Base-by-base conservation (phyloP, 2,113 vertebrate genomes). In the Pseudopodoces humilis region DNA sequence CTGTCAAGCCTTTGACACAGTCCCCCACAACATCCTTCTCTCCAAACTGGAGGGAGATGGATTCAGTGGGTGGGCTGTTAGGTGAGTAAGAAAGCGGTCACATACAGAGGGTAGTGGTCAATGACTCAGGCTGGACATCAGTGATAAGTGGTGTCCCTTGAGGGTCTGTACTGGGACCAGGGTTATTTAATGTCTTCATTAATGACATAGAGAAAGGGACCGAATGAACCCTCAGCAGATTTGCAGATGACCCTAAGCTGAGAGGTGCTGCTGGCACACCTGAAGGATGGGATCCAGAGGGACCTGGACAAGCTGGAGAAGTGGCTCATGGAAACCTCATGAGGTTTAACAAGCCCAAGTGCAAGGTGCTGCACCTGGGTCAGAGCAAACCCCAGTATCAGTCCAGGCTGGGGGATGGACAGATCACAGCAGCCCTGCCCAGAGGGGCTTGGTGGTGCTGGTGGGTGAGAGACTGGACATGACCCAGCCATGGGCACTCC, bases 211-310 rank as follows among this genome's bases (percentile, higher is more conserved):
- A 49, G 20, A 47, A 50, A 37, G 25, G 31, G 21, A 7, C 13
- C 0, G 0, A 80, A 3, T 23, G 15, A 31, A 58, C 31, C 25
- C 11, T 37, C 22, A 33, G 35, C 31, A 58, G 39, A 12, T 58
- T 27, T 33, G 17, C 10, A 65, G 35, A 3, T 71, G 43, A 35
- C 11, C 12, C 27, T 22, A 44, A 50, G 21, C 8, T 65, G 31
- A 49, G 35, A 6, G 30, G 43, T 35, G 1, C 20, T 1, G 18
- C 10, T 69, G 28, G 20, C 39, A 33, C 1, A 0, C 10, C 37
- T 70, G 47, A 41, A 70, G 8, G 30, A 47, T n/a, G 8, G n/a
- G 10, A 41, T 49, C 58, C 64, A 78, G 19, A n/a, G 35, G 56
- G 24, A 8, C 6, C 41, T 56, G 35, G 30, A 35, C 6, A 56